phyloP scores from a whole-genome alignment of 2,113 vertebrate genomes.

The Telmatochromis sp. region DNA sequence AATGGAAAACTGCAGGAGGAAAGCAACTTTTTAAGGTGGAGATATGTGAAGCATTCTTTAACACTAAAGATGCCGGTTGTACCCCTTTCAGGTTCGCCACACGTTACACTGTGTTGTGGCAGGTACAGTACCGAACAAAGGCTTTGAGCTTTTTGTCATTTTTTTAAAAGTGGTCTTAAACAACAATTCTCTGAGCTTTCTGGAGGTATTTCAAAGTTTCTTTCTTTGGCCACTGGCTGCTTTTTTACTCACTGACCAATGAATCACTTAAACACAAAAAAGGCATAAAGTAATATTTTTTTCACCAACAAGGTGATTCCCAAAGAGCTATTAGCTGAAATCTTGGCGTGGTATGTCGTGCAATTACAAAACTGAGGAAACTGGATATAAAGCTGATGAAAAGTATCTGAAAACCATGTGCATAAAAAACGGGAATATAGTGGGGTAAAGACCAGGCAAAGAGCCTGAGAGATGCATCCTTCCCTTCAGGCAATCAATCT shows the following conservation, averaged over 20 bases:
- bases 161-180: background rate
- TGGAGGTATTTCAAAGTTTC: background rate
- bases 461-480: background rate
- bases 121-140: accelerated
- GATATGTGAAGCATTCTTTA: background rate
- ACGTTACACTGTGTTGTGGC: background rate
- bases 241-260: background rate
- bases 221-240: background rate
- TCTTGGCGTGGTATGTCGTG: background rate
- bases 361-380: background rate
- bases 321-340: background rate
- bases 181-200: background rate
- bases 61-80: background rate
- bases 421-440: accelerated
- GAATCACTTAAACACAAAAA: background rate
- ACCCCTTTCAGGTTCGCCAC: background rate
- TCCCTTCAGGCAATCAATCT: background rate
- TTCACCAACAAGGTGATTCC: background rate
- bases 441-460: background rate
- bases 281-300: background rate
- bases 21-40: background rate
- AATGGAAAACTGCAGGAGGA: background rate
- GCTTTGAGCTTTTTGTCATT: background rate
- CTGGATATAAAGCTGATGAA: background rate
- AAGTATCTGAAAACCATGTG: background rate